Conservation (phyloP, 2,888 invertebrate species). For the Hirtodrosophila histrioides region DNA sequence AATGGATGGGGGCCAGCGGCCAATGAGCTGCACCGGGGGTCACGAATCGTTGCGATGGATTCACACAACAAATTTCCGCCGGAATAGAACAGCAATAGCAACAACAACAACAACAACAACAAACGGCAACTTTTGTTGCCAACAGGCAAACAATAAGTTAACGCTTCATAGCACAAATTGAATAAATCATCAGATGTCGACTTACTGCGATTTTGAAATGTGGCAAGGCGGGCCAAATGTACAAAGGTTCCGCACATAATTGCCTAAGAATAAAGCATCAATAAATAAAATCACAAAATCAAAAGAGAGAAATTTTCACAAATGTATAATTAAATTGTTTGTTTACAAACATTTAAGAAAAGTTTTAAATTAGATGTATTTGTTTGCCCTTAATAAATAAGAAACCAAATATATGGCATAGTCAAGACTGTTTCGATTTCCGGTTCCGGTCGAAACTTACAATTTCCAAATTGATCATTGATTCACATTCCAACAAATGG, state of each 20-base stretch:
- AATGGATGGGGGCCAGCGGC: constrained; percentile 25
- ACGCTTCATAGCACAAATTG: constrained; percentile 78
- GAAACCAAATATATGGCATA: no score
- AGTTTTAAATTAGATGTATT: no score
- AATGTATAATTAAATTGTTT: background rate
- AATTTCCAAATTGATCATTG: no score
- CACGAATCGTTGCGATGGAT: constrained; percentile 51
- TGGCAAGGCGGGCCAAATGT: background rate
- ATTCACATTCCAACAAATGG: no score
- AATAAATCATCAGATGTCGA: constrained; percentile 73
- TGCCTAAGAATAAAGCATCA: constrained; percentile 31
- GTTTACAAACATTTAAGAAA: no score
- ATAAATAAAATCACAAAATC: constrained; percentile 16
- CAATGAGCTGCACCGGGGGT: constrained; percentile 3
- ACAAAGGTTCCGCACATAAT: constrained; percentile 60
- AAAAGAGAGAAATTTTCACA: constrained; percentile 11
- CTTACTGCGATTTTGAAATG: constrained; percentile 33
- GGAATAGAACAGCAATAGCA: constrained; percentile 16
- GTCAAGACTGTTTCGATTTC: no score
- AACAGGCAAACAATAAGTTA: constrained; percentile 68
- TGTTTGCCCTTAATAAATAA: no score
- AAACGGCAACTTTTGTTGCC: constrained; percentile 18
- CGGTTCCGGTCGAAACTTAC: no score
- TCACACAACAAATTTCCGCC: constrained; percentile 67
- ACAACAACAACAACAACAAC: constrained; percentile 9